These are phyloP conservation scores for Steinernema scapterisci DNA, from an alignment of 2,888 invertebrate genomes.

Conservation along the genomic window DNA sequence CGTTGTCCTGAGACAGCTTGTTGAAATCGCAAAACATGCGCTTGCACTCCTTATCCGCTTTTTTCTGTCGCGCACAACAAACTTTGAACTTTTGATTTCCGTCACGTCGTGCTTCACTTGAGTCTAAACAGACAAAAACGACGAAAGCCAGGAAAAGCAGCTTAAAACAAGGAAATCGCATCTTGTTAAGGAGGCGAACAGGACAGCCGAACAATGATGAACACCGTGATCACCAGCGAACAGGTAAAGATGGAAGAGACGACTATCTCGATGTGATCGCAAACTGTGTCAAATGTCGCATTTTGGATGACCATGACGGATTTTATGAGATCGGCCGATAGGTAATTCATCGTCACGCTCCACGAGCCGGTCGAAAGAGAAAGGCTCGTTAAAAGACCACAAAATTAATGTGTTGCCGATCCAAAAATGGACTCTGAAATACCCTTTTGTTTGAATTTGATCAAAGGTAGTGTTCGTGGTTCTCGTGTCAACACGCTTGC, in stretches of 20 bases:
- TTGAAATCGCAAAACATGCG: constrained; percentile 62
- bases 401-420: background rate
- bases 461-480: background rate
- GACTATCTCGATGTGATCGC: too few species aligned
- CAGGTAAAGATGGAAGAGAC: too few species aligned
- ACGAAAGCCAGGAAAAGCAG: background rate
- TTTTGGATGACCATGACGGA: background rate
- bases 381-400: background rate
- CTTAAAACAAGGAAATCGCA: too few species aligned
- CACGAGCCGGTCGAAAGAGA: background rate
- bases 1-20: constrained; percentile 59
- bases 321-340: constrained; percentile 22
- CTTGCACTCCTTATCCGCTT: constrained; percentile 62
- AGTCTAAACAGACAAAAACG: background rate
- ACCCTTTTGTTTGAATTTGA: background rate
- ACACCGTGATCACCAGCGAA: too few species aligned
- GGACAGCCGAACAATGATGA: too few species aligned
- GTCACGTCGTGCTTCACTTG: constrained; percentile 40
- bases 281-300: constrained; percentile 30
- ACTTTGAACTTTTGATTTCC: constrained; percentile 59
- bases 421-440: background rate
- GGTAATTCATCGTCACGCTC: background rate
- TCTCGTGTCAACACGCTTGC: background rate
- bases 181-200: too few species aligned
- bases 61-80: constrained; percentile 62